Evolutionary conservation across 2,797 vertebrate genomes (phyloP), one percentile per base, ranked within the genome.

Genomic region (Premnoplex brunnescens): DNA sequence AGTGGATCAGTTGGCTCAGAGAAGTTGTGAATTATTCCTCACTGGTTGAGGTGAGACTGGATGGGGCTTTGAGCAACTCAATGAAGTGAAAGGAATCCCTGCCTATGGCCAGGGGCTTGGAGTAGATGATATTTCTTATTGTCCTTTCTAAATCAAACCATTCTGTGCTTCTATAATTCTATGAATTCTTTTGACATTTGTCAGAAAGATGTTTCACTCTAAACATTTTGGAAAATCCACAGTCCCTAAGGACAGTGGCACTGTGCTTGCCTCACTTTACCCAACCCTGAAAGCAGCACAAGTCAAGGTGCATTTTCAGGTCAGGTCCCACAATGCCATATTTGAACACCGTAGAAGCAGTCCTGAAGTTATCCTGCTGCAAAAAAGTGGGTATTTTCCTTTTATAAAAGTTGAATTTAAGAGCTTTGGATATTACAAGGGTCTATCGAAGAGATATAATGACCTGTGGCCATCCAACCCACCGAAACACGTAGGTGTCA

Each of bases 31-130:
- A 6, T 73, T 32, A 6, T 10, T 26, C 16, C 13, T 56, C 41
- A 36, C 0, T 62, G 20, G 3, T 44, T 13, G 24, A 24, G 24
- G 5, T 10, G 52, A 43, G 7, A 11, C 9, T 54, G 9, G 23
- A 32, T 16, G 14, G 14, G 21, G 16, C 9, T 51, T 67, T 64
- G 37, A 64, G 24, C 13, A 59, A 2, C 16, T 24, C 63, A 15
- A 5, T 23, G 24, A 11, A 13, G 5, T 36, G 41, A 23, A 62
- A 68, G 7, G 2, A 36, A 15, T 7, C 23, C 7, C 20, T 37
- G 28, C 1, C 30, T 2, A 2, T 27, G 30, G 12, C 15, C 75
- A 20, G 2, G 3, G 4, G 1, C 0, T 14, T 77, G 27, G 21
- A 39, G 14, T 7, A 19, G 10, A 12, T 20, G 17, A n/a, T 28